These are phyloP conservation scores for Perithous albicinctus DNA, from an alignment of 2,888 invertebrate genomes.

Conservation along the genomic window DNA sequence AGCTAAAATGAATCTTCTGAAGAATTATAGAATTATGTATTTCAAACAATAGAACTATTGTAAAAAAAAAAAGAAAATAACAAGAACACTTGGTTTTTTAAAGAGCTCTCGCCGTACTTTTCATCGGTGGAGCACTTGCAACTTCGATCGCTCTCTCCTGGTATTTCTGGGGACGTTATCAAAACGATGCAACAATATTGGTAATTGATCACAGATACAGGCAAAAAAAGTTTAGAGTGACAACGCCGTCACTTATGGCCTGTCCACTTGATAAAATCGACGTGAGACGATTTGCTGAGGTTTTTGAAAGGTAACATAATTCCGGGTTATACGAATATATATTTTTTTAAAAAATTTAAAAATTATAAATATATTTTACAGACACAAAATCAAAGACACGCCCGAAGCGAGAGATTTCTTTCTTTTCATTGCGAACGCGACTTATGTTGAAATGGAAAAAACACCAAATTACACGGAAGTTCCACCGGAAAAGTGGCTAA, in stretches of 20 bases:
- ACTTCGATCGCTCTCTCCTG: conserved; percentile 70
- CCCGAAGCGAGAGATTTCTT: conserved; percentile 72
- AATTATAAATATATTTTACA: conserved; percentile 46
- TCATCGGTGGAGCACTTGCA: conserved; percentile 71
- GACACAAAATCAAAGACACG: conserved; percentile 73
- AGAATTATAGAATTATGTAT: not conserved
- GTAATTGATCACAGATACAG: conserved; percentile 71
- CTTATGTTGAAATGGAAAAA: conserved; percentile 67
- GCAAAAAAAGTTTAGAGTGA: conserved; percentile 85
- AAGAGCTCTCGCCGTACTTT: conserved; percentile 69
- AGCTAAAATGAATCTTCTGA: too few relatives aligned
- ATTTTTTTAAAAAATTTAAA: too few relatives aligned
- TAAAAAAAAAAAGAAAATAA: too few relatives aligned
- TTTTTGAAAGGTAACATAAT: conserved; percentile 19
- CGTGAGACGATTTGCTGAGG: conserved; percentile 67
- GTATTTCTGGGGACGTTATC: conserved; percentile 75
- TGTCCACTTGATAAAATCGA: conserved; percentile 88
- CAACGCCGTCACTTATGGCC: conserved; percentile 89
- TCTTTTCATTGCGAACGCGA: conserved; percentile 66
- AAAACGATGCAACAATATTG: conserved; percentile 71
- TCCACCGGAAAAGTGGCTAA: conserved; percentile 72
- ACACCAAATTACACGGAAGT: conserved; percentile 69
- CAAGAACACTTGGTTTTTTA: not conserved
- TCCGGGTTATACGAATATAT: not conserved
- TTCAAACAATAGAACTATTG: too few relatives aligned